phyloP scores from a whole-genome alignment of 2,113 vertebrate species.

The Chiloscyllium plagiosum region DNA sequence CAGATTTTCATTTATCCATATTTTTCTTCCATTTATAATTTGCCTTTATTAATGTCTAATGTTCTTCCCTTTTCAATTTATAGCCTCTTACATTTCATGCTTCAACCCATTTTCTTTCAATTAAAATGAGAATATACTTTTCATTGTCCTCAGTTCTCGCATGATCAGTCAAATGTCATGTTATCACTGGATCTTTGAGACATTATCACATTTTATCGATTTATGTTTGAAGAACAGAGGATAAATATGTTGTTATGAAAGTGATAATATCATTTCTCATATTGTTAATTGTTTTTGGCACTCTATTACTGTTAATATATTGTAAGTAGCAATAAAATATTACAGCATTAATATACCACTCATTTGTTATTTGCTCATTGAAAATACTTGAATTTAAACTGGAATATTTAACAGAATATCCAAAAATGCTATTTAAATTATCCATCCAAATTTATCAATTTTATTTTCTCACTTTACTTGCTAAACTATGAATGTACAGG shows the following conservation, averaged over 20 bases:
- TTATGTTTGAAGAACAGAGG: not conserved
- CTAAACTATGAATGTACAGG: not conserved
- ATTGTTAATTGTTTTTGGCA: not conserved
- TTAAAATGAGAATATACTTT: not conserved
- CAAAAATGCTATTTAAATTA: not conserved
- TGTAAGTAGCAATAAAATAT: not conserved
- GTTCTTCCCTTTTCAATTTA: not conserved
- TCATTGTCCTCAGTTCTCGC: not conserved
- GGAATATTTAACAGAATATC: not conserved
- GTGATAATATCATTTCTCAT: not conserved
- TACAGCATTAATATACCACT: not conserved
- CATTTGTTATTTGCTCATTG: not conserved
- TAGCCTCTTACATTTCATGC: not conserved
- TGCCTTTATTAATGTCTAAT: not conserved
- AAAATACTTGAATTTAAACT: not conserved
- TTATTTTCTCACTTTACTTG: not conserved
- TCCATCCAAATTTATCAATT: not conserved
- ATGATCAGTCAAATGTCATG: not conserved
- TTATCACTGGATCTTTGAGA: not conserved
- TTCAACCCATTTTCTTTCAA: not conserved
- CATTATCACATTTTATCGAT: not conserved
- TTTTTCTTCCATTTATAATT: not conserved
- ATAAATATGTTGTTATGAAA: not conserved
- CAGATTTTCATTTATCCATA: not conserved
- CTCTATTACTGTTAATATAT: not conserved